A percentile compares a stretch with the other conserved stretches of the same genome.
Evolutionary conservation across 2,797 vertebrate genomes (phyloP).

Genomic region (Neoniphon sammara): DNA sequence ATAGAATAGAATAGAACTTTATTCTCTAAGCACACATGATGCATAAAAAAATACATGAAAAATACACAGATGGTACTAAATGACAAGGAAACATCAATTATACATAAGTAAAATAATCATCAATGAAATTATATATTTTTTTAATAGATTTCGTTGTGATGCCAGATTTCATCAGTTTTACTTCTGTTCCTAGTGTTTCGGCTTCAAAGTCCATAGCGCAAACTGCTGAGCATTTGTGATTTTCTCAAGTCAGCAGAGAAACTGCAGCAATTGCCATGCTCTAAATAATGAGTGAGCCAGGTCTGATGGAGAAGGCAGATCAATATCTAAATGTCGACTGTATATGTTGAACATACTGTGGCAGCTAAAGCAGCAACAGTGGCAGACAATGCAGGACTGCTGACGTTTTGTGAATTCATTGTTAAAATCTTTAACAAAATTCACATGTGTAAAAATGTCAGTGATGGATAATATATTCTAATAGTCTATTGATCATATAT

Average conservation of each 20-base stretch:
- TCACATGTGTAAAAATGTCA: background rate
- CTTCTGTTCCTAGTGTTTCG: background rate
- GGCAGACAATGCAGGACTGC: background rate
- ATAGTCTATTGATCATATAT: background rate
- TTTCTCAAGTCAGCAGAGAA: slow-evolving; percentile 27
- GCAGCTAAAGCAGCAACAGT: background rate
- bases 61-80: too few relatives aligned
- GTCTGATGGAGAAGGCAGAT: slow-evolving; percentile 1
- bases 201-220: background rate
- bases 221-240: slow-evolving; percentile 23
- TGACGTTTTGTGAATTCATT: background rate
- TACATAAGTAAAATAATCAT: too few relatives aligned
- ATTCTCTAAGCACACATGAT: too few relatives aligned
- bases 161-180: background rate
- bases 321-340: slow-evolving; percentile 12
- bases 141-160: background rate
- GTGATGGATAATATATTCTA: background rate
- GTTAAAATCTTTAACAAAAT: background rate
- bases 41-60: too few relatives aligned
- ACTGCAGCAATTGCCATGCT: background rate
- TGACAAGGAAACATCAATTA: too few relatives aligned
- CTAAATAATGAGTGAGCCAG: slow-evolving; percentile 6
- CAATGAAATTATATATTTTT: background rate
- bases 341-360: background rate
- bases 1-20: too few relatives aligned